Conservation (phyloP, 2,797 vertebrate species). For the Tokudaia tokunoshimensis region DNA sequence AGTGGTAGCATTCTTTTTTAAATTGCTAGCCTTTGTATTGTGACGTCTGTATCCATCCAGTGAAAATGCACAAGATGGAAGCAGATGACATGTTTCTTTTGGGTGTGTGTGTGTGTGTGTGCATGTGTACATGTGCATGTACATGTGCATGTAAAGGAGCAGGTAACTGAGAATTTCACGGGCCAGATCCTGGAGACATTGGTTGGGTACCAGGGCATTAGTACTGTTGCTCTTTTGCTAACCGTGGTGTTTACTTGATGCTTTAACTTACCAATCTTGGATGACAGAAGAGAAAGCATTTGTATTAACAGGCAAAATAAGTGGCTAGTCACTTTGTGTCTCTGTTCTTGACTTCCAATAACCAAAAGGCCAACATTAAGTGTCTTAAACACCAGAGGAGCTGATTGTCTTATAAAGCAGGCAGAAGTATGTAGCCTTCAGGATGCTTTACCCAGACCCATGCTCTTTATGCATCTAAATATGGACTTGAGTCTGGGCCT, state of each 20-base stretch:
- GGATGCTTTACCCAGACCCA: no score
- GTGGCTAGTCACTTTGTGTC: not conserved
- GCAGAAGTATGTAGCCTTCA: not conserved
- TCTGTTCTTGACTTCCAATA: not conserved
- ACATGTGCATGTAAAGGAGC: not conserved
- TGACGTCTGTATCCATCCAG: not conserved
- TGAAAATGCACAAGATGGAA: not conserved
- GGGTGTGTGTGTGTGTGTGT: not conserved
- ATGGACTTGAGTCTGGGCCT: not conserved
- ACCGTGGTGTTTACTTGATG: not conserved
- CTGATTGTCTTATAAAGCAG: constrained; percentile 2
- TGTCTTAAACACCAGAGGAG: not conserved
- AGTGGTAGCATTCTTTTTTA: not conserved
- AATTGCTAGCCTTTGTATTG: not conserved
- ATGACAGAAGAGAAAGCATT: not conserved
- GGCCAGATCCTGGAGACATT: not conserved
- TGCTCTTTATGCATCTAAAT: not conserved
- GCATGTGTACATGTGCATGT: no score
- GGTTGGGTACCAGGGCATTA: not conserved
- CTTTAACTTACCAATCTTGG: not conserved
- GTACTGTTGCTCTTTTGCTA: not conserved
- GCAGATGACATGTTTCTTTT: not conserved
- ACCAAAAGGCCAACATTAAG: not conserved
- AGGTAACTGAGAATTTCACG: not conserved
- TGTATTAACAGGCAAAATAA: constrained; percentile 32